These are phyloP conservation scores for Enteromius argenteus DNA, from an alignment of 2,797 vertebrate genomes.

Conservation along the genomic window DNA sequence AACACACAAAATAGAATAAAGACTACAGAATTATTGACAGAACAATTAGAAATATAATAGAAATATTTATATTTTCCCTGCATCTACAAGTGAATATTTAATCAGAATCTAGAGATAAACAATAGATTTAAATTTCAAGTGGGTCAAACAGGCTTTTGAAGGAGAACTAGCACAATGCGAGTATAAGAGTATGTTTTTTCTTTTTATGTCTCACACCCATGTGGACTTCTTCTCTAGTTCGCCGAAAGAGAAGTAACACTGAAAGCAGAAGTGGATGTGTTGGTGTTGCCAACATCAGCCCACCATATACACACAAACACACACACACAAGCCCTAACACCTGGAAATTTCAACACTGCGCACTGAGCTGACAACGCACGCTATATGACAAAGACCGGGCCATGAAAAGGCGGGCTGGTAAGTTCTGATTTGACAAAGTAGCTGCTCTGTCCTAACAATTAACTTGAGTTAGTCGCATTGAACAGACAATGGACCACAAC, in stretches of 20 bases:
- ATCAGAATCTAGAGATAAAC: slow-evolving; percentile 1
- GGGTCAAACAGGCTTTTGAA: background rate
- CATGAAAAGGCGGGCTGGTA: background rate
- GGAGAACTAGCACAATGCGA: slow-evolving; percentile 17
- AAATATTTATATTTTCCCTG: background rate
- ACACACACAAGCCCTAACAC: slow-evolving; percentile 34
- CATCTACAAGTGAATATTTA: slow-evolving; percentile 5
- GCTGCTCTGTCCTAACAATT: slow-evolving; percentile 24
- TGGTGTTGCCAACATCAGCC: slow-evolving; percentile 54
- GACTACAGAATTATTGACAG: background rate
- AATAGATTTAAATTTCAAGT: slow-evolving; percentile 16
- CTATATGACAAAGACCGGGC: slow-evolving; percentile 21
- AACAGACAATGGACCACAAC: slow-evolving; percentile 17
- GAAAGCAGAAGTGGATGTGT: slow-evolving; percentile 76
- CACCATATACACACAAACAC: slow-evolving; percentile 58
- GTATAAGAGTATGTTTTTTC: slow-evolving; percentile 57
- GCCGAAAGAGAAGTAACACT: slow-evolving; percentile 75
- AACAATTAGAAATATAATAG: background rate
- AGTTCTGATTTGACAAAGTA: slow-evolving; percentile 48
- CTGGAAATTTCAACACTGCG: slow-evolving; percentile 23
- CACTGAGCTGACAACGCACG: background rate
- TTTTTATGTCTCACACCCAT: slow-evolving; percentile 57
- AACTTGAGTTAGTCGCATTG: slow-evolving; percentile 12
- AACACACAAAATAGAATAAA: background rate
- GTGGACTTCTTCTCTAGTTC: slow-evolving; percentile 71